Conservation (phyloP, 2,888 invertebrate genomes). For the Theretra japonica region DNA sequence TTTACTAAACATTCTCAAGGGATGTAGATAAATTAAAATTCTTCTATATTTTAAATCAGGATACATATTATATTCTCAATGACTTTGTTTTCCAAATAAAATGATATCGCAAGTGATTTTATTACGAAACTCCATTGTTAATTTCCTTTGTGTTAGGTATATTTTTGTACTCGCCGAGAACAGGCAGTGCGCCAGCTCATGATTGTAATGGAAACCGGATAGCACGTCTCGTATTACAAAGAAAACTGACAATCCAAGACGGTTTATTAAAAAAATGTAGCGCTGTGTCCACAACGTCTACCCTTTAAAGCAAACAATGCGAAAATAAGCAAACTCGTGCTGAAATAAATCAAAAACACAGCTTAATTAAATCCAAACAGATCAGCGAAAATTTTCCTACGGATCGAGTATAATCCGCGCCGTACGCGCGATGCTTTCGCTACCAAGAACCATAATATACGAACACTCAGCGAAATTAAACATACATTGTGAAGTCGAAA, state of each 20-base stretch:
- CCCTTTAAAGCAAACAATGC: constrained; percentile 5
- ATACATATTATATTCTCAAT: too few relatives aligned
- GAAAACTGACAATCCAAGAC: neutral
- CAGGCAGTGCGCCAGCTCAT: neutral
- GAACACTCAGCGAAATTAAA: constrained; percentile 28
- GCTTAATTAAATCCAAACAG: constrained; percentile 29
- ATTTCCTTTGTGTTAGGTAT: constrained; percentile 3
- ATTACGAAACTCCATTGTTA: too few relatives aligned
- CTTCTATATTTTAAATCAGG: too few relatives aligned
- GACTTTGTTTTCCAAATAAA: too few relatives aligned
- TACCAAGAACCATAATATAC: constrained; percentile 19
- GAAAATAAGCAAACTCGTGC: constrained; percentile 7
- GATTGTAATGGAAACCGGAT: constrained; percentile 6
- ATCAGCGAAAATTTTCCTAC: constrained; percentile 21
- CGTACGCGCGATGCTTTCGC: neutral
- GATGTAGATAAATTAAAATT: too few relatives aligned
- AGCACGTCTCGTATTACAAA: neutral
- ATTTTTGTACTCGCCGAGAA: neutral
- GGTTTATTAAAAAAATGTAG: neutral
- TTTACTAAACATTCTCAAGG: too few relatives aligned
- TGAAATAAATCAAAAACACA: constrained; percentile 25
- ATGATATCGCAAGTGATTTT: too few relatives aligned
- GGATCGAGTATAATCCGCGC: constrained; percentile 3
- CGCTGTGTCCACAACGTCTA: constrained; percentile 4
- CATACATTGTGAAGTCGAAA: constrained; percentile 27